These are phyloP conservation scores for Ommatoiulus sabulosus DNA, from an alignment of 2,888 invertebrate genomes.

Conservation along the genomic window DNA sequence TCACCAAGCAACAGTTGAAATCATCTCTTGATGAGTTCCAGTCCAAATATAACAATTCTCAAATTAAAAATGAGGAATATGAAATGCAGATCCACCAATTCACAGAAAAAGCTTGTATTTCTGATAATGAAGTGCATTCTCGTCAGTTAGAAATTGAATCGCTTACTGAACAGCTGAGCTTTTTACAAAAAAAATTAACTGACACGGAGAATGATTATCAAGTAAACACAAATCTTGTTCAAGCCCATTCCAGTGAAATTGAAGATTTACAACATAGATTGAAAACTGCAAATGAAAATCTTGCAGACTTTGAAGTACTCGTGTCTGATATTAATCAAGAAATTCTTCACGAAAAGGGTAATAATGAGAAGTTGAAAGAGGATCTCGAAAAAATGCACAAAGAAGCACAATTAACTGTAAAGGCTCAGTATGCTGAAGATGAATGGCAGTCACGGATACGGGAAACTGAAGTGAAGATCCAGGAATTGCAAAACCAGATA, in stretches of 20 bases:
- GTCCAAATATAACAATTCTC: too few relatives aligned
- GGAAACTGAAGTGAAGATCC: neutral
- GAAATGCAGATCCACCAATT: too few relatives aligned
- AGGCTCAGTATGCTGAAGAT: constrained; percentile 14
- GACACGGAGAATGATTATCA: neutral
- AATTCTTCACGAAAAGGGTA: neutral
- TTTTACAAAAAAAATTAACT: neutral
- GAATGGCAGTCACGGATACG: neutral
- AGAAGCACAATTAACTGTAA: neutral
- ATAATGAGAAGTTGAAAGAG: neutral
- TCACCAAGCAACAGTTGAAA: too few relatives aligned
- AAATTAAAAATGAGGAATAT: too few relatives aligned
- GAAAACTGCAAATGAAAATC: neutral
- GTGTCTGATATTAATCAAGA: neutral
- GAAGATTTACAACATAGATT: neutral
- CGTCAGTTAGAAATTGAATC: neutral
- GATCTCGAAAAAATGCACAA: neutral
- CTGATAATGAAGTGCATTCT: neutral
- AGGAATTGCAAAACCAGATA: neutral
- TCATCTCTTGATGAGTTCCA: too few relatives aligned
- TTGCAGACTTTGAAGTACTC: neutral
- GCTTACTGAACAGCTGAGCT: neutral
- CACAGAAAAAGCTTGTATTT: neutral
- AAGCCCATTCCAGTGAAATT: neutral
- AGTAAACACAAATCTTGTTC: neutral